phyloP scores from a whole-genome alignment of 2,888 invertebrate genomes.

The Hymenopus coronatus region DNA sequence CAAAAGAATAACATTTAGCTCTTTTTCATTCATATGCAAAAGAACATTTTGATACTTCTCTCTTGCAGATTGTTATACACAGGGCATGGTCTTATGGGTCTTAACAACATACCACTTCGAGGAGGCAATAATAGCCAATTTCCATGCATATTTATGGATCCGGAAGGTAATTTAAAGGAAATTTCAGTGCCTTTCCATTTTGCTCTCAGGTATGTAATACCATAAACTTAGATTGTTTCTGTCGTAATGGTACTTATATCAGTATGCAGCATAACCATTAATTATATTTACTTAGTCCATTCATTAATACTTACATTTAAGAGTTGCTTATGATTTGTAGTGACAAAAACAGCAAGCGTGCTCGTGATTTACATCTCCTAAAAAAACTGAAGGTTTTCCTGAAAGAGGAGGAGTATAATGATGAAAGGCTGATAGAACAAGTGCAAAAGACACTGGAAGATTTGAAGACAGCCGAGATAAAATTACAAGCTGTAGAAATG shows the following conservation, averaged over 20 bases:
- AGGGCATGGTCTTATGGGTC: slow-evolving; percentile 76
- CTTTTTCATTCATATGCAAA: too few relatives aligned
- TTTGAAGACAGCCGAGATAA: slow-evolving; percentile 69
- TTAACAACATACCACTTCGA: slow-evolving; percentile 53
- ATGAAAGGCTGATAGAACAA: slow-evolving; percentile 54
- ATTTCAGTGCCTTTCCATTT: slow-evolving; percentile 88
- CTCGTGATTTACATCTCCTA: slow-evolving; percentile 82
- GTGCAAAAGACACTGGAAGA: slow-evolving; percentile 58
- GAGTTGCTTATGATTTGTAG: slow-evolving; percentile 45
- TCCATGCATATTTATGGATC: slow-evolving; percentile 78
- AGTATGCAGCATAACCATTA: too few relatives aligned
- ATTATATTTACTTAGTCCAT: not conserved
- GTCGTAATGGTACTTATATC: too few relatives aligned
- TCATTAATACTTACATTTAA: not conserved
- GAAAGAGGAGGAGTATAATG: slow-evolving; percentile 54
- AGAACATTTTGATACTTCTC: not conserved
- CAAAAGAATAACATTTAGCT: too few relatives aligned
- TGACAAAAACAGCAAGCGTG: slow-evolving; percentile 81
- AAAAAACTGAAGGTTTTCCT: slow-evolving; percentile 69
- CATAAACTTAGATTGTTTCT: not conserved
- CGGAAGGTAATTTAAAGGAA: slow-evolving; percentile 77
- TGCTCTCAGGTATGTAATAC: slow-evolving; percentile 58
- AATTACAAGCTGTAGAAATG: slow-evolving; percentile 69
- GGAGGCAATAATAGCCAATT: slow-evolving; percentile 61
- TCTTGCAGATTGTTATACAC: slow-evolving; percentile 66